Evolutionary conservation across 53 echinoderm and acorn worm genomes (phyloP), one percentile per base, ranked within the genome.

Genomic region (Pentamera pediparva): DNA sequence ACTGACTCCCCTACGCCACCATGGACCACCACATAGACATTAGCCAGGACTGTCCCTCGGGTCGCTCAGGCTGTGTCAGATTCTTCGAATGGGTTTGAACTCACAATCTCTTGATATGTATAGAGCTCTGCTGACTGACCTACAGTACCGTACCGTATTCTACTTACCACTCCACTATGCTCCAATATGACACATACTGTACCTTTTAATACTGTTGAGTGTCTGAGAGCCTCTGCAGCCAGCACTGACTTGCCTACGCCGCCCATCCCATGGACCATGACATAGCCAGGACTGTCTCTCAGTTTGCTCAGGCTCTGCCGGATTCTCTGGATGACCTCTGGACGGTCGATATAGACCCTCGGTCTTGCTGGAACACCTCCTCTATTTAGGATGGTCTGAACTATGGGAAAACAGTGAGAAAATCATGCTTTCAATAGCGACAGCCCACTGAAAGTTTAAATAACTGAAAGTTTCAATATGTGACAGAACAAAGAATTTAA

Each of bases 251-350:
- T 92, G 0, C 92, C 89, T 2, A 89, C 85, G 7, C 92, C 92
- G 35, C 93, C 93, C 89, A 92, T 92, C 6, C 93, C 93, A 55
- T 92, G 89, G 0, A 92, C 89, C 26, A 92, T 67, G 2, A 89
- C 89, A 83, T 83, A 92, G 15, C 93, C 93, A 35, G 86, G 69
- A 49, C 74, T 73, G 39, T 83, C 75, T 33, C 72, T 59, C 7
- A 89, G 40, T 11, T 89, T 61, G 53, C 49, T 58, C 20, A 92
- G 48, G 0, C 69, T 75, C 5, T 80, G 25, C 6, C 85, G 47
- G 49, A 92, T 83, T 52, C 37, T 77, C 18, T 48, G 45, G 6
- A 86, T 60, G 25, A 81, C 70, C 1, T 76, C 36, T 4, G 76
- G 74, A 40, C 86, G 75, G 62, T 76, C 61, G 21, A 89, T 77